A percentile compares a stretch with the other conserved stretches of the same genome.
Evolutionary conservation across 2,113 vertebrate species (phyloP).

Genomic region (human (Homo sapiens)): DNA sequence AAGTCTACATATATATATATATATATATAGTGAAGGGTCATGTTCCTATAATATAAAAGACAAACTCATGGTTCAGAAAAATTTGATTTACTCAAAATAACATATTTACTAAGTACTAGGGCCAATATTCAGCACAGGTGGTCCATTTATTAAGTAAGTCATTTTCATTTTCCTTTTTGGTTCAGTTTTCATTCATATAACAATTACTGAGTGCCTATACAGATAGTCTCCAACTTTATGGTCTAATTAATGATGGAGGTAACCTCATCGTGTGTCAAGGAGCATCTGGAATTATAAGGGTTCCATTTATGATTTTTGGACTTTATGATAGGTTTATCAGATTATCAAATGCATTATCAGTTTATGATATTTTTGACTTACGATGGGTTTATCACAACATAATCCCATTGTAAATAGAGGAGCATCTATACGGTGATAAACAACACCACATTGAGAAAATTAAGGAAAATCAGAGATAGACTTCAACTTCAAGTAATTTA

Average conservation of each 20-base stretch:
- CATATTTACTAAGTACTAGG: not conserved
- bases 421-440: not conserved
- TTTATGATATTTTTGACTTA: not conserved
- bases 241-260: not conserved
- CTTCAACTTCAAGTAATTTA: not conserved
- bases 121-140: not conserved
- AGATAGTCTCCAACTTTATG: not conserved
- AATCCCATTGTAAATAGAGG: not conserved
- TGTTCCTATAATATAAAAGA: not conserved
- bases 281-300: not conserved
- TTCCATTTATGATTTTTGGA: not conserved
- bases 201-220: not conserved
- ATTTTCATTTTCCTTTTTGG: not conserved
- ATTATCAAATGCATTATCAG: not conserved
- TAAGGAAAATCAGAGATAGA: not conserved
- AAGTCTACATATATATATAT: not conserved
- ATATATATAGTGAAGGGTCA: not conserved
- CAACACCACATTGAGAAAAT: not conserved
- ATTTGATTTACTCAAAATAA: not conserved
- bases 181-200: not conserved
- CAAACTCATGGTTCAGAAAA: not conserved
- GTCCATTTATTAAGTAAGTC: not conserved
- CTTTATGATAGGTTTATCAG: not conserved
- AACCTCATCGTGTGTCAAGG: not conserved
- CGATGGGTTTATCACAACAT: not conserved